Evolutionary conservation across 2,888 invertebrate species (phyloP).

Genomic region (Campoplex nolae): DNA sequence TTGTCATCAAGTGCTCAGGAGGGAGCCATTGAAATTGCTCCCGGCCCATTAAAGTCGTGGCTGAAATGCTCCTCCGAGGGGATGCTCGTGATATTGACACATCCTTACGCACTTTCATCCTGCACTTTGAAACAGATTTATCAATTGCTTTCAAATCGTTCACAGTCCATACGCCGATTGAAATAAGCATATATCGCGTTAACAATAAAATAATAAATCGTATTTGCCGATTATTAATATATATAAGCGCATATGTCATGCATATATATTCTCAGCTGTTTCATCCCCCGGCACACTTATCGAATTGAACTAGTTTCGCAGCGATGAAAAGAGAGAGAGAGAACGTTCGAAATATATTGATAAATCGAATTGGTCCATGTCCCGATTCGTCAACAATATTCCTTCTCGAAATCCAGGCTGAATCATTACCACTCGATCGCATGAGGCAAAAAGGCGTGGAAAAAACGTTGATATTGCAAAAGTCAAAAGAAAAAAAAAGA

Average conservation of each 20-base stretch:
- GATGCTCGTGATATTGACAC: background rate
- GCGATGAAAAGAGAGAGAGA: background rate
- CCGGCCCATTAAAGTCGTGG: slow-evolving; percentile 26
- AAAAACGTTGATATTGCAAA: slow-evolving; percentile 50
- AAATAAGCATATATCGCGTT: background rate
- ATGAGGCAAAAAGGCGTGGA: slow-evolving; percentile 38
- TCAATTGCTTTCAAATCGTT: slow-evolving; percentile 21
- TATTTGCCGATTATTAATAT: background rate
- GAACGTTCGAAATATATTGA: background rate
- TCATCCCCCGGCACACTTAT: background rate
- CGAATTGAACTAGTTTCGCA: background rate
- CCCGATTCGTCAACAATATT: background rate
- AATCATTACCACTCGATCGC: slow-evolving; percentile 58
- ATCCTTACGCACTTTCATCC: background rate
- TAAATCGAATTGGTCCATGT: slow-evolving; percentile 28
- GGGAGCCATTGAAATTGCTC: slow-evolving; percentile 30
- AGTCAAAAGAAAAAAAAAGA: slow-evolving; percentile 15
- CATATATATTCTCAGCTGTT: background rate
- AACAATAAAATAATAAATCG: background rate
- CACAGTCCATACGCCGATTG: background rate
- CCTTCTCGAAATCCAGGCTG: slow-evolving; percentile 46
- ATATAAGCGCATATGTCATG: background rate
- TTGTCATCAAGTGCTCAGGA: slow-evolving; percentile 27
- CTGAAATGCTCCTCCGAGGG: background rate
- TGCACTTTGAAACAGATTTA: slow-evolving; percentile 6